Conservation (phyloP, 2,113 vertebrate genomes). For the Pangasianodon gigas region DNA sequence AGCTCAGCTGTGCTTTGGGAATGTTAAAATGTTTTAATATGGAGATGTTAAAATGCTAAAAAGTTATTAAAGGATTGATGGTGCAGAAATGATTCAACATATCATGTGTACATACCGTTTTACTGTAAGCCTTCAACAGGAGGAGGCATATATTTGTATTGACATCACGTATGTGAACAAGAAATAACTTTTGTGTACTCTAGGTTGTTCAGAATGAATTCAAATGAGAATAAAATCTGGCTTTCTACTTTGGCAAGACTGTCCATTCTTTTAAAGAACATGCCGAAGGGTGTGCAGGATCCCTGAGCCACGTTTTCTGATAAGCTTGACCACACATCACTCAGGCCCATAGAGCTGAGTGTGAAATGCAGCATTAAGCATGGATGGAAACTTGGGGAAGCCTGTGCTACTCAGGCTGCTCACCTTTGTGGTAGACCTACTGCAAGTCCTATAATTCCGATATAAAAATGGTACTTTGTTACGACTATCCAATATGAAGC, state of each 20-base stretch:
- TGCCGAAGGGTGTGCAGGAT: neutral
- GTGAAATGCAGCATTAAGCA: constrained; percentile 1
- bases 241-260: neutral
- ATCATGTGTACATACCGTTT: neutral
- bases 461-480: neutral
- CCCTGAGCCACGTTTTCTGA: neutral
- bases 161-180: neutral
- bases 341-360: neutral
- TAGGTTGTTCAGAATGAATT: neutral
- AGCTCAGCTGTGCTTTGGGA: neutral
- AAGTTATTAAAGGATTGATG: neutral
- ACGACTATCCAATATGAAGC: neutral
- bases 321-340: neutral
- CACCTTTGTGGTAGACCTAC: neutral
- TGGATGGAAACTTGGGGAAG: neutral
- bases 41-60: neutral
- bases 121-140: neutral
- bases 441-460: neutral
- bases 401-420: neutral
- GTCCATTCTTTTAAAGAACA: neutral
- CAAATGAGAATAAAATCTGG: neutral
- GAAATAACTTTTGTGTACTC: neutral
- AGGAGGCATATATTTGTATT: neutral
- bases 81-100: neutral
- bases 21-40: neutral